A percentile compares a stretch with the other conserved stretches of the same genome.
Evolutionary conservation across 2,797 vertebrate species (phyloP).

Genomic region (Lophius americanus): DNA sequence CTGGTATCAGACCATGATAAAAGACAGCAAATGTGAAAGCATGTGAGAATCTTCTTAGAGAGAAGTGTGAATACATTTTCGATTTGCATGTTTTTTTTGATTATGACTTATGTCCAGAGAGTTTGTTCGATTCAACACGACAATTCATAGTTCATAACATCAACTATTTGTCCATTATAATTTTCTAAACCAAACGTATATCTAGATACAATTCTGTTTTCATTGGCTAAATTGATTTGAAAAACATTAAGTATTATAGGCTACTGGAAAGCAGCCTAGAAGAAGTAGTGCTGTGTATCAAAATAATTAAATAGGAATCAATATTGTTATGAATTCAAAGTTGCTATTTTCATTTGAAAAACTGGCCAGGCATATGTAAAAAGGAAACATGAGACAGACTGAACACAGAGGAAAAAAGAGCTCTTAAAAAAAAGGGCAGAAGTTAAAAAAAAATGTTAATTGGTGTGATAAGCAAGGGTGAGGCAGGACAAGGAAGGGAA

Average conservation of each 20-base stretch:
- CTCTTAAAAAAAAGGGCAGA: conserved; percentile 48
- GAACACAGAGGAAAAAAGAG: conserved; percentile 25
- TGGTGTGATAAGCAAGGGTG: conserved; percentile 72
- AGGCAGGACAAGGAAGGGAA: conserved; percentile 65
- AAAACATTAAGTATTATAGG: background rate
- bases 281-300: background rate
- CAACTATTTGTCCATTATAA: background rate
- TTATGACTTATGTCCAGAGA: background rate
- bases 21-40: background rate
- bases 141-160: background rate
- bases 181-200: too few relatives aligned
- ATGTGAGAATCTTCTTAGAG: background rate
- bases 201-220: background rate
- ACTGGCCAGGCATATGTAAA: background rate
- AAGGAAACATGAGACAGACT: conserved; percentile 17
- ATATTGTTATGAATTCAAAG: background rate
- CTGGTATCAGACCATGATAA: background rate
- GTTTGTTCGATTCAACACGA: background rate
- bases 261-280: background rate
- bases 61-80: background rate
- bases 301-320: background rate
- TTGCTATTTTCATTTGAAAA: conserved; percentile 10
- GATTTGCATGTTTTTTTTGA: background rate
- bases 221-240: background rate
- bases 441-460: conserved; percentile 78